A percentile compares a stretch with the other conserved stretches of the same genome.
These are phyloP conservation scores for Hyperoodon ampullatus DNA, from an alignment of 2,113 vertebrate genomes.

Conservation along the genomic window DNA sequence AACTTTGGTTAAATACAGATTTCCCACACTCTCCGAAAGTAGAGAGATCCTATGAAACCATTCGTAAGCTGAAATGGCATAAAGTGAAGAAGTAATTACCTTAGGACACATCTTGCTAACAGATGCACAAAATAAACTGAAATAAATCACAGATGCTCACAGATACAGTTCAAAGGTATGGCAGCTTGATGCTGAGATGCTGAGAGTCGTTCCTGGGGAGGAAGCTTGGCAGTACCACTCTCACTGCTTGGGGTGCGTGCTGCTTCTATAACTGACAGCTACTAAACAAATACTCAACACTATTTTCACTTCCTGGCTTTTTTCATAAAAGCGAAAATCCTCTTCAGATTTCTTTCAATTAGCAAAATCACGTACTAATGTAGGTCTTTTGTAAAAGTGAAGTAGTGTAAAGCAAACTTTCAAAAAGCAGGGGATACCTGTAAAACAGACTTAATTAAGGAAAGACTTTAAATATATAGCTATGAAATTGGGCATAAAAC, in stretches of 20 bases:
- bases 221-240: not conserved
- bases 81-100: not conserved
- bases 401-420: not conserved
- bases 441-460: not conserved
- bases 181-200: not conserved
- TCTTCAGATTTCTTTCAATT: not conserved
- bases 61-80: not conserved
- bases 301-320: not conserved
- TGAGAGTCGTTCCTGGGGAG: not conserved
- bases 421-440: not conserved
- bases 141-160: not conserved
- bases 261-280: not conserved
- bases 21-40: not conserved
- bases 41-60: not conserved
- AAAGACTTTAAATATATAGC: not conserved
- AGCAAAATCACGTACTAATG: not conserved
- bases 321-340: not conserved
- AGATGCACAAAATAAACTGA: not conserved
- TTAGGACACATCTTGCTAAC: not conserved
- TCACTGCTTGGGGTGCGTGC: not conserved
- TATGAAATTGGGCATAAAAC: not conserved
- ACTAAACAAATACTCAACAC: not conserved
- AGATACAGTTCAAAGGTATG: not conserved
- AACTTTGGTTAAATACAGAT: constrained; percentile 7
- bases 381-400: not conserved